phyloP scores from a whole-genome alignment of 2,888 invertebrate species.

The Tetragnatha montana region DNA sequence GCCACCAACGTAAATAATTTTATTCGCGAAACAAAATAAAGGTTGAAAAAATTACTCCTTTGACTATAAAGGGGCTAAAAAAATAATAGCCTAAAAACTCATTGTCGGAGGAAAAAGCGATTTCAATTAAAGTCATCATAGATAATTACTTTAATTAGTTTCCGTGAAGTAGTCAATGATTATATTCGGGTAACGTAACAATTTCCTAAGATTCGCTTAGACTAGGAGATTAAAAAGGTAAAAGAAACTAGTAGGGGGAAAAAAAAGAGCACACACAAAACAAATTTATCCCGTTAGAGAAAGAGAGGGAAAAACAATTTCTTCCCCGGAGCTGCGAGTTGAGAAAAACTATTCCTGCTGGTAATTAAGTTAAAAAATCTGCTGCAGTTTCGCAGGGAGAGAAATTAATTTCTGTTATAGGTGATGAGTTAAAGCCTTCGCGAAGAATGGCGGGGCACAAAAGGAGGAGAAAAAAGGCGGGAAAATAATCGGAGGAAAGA shows the following conservation, averaged over 20 bases:
- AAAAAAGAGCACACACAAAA: conserved; percentile 49
- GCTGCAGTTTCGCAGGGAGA: conserved; percentile 52
- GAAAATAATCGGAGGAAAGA: conserved; percentile 64
- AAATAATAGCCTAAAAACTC: conserved; percentile 31
- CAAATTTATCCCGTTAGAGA: conserved; percentile 52
- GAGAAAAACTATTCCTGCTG: conserved; percentile 30
- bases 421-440: conserved; percentile 67
- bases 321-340: conserved; percentile 40
- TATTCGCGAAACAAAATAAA: conserved; percentile 14
- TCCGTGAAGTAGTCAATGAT: conserved; percentile 55
- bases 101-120: conserved; percentile 48
- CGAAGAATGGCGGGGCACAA: conserved; percentile 54
- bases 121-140: conserved; percentile 68
- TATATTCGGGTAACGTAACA: conserved; percentile 54
- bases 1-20: conserved; percentile 41
- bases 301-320: conserved; percentile 41
- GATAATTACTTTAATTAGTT: conserved; percentile 68
- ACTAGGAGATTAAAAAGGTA: background rate
- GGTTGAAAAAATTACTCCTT: conserved; percentile 17
- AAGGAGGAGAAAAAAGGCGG: conserved; percentile 6
- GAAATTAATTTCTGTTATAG: conserved; percentile 70
- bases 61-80: background rate
- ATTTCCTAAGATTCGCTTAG: conserved; percentile 38
- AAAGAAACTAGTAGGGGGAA: conserved; percentile 13
- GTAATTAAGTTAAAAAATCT: conserved; percentile 71